Conservation (phyloP, 2,113 vertebrate species). For the Actenoides hombroni region DNA sequence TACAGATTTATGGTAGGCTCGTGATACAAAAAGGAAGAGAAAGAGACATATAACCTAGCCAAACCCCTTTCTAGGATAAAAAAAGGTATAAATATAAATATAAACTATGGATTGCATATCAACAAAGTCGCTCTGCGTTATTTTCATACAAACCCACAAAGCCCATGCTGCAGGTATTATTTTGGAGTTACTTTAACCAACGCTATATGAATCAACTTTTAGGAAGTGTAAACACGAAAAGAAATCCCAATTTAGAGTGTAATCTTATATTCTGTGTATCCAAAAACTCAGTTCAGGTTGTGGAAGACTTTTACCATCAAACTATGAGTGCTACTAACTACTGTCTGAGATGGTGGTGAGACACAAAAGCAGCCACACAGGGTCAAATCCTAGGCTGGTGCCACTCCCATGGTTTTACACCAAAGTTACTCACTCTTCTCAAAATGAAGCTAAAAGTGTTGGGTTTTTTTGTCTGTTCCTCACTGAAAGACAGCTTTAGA, state of each 20-base stretch:
- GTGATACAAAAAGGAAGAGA: background rate
- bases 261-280: background rate
- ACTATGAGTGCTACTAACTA: background rate
- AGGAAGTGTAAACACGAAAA: background rate
- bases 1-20: slow-evolving; percentile 29
- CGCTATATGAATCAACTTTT: background rate
- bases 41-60: background rate
- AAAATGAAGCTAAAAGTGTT: too few species aligned
- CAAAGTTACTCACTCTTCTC: too few species aligned
- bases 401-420: too few species aligned
- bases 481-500: background rate
- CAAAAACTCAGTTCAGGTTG: background rate
- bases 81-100: too few species aligned
- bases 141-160: background rate
- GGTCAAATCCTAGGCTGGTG: too few species aligned
- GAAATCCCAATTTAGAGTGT: background rate
- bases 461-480: background rate
- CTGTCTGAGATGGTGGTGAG: background rate
- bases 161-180: background rate
- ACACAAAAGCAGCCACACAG: background rate
- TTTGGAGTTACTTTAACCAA: background rate
- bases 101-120: background rate
- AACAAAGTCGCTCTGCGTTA: background rate
- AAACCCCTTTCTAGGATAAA: background rate
- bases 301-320: background rate